These are phyloP conservation scores for Glareola pratincola DNA, from an alignment of 2,113 vertebrate species.

Conservation along the genomic window DNA sequence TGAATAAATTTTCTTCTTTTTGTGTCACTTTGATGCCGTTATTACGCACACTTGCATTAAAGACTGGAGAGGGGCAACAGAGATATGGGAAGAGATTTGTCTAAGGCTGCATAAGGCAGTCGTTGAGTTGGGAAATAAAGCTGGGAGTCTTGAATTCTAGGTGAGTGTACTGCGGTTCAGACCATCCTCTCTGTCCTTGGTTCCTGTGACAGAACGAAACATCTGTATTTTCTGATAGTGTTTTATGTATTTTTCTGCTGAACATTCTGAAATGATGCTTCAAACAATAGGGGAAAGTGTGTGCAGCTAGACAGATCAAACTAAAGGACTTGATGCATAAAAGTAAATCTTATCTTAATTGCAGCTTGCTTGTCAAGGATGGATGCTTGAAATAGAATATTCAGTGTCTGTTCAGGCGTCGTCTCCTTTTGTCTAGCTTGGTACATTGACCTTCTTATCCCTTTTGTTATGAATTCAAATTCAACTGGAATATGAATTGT, in stretches of 20 bases:
- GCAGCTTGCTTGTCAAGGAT: neutral
- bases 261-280: neutral
- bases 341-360: conserved; percentile 21
- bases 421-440: neutral
- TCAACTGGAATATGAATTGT: neutral
- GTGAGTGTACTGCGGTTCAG: neutral
- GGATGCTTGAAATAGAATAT: conserved; percentile 15
- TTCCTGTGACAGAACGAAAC: neutral
- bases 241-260: neutral
- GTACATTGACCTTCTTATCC: neutral
- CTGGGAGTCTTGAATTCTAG: neutral
- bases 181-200: neutral
- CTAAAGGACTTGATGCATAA: neutral
- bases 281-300: neutral
- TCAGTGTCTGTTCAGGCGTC: neutral
- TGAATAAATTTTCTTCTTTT: neutral
- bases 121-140: neutral
- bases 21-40: neutral
- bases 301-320: neutral
- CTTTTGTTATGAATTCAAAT: neutral
- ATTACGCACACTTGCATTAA: neutral
- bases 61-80: neutral
- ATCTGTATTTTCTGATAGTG: neutral
- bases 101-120: neutral
- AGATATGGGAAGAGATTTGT: neutral